Evolutionary conservation across 2,888 invertebrate genomes (phyloP), one percentile per base, ranked within the genome.

Genomic region (Bugulina stolonifera): DNA sequence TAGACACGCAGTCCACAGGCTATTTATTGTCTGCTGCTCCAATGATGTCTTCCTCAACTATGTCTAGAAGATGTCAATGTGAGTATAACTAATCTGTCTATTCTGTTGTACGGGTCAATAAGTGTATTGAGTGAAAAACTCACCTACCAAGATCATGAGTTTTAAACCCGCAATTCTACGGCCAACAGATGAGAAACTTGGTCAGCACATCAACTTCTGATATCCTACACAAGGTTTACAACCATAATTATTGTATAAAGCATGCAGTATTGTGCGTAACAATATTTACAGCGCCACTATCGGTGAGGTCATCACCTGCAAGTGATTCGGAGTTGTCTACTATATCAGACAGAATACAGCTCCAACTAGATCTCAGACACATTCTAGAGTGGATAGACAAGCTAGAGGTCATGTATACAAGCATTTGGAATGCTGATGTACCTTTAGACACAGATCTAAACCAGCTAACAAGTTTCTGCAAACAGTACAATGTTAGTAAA

Each of bases 401-500:
- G 34, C 22, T 64, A 64, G 64, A 64, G n/a, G 64, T 64, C 5
- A 14, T 64, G 14, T n/a, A 64, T 32, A 64, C 64, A 5, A 64
- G 64, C 34, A 27, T 64, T 2, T 64, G 64, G 64, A 64, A n/a
- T 32, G 18, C 10, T 2, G 14, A 22, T n/a, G 10, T 5, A 10
- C 10, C 32, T 1, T 5, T 34, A 10, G 25, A 10, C 10, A 10
- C 27, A 27, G n/a, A 27, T 10, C 18, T 32, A 32, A 29, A 22
- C 32, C 25, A 27, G 32, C 29, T 64, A 25, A 32, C n/a, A 5
- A 10, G 10, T 5, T 5, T 2, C 64, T 64, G 64, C 64, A 27
- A 27, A 64, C 64, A 64, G 5, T 64, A 64, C 32, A 64, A 64
- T 27, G 64, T 64, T 29, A 64, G 32, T 64, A n/a, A n/a, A n/a